These are phyloP conservation scores for Drosophila santomea DNA, from an alignment of 1,140 invertebrate genomes.

Conservation along the genomic window DNA sequence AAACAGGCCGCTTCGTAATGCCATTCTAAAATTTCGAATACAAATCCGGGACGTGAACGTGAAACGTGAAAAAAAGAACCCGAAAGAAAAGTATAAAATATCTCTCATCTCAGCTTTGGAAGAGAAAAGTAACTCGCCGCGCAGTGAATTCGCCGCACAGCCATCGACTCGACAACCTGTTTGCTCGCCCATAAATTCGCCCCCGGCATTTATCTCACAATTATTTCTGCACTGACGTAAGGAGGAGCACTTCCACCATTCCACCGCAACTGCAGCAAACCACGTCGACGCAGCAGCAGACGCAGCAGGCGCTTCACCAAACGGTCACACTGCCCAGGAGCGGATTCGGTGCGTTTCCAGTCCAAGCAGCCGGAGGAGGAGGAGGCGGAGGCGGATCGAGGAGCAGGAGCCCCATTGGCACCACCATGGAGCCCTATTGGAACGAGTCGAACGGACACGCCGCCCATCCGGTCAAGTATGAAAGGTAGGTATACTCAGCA, in stretches of 20 bases:
- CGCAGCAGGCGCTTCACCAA: slow-evolving; percentile 13
- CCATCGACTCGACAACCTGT: slow-evolving; percentile 69
- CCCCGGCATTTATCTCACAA: slow-evolving; percentile 54
- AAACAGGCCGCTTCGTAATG: slow-evolving; percentile 56
- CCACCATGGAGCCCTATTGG: slow-evolving; percentile 83
- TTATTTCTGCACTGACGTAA: slow-evolving; percentile 61
- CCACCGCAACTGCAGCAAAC: slow-evolving; percentile 73
- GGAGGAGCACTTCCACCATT: slow-evolving; percentile 71
- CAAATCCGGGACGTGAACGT: slow-evolving; percentile 19
- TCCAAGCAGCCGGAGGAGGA: slow-evolving; percentile 2
- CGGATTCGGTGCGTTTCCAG: slow-evolving; percentile 2
- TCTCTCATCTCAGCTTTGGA: slow-evolving; percentile 36
- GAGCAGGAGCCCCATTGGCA: slow-evolving; percentile 11
- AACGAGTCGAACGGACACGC: slow-evolving; percentile 83
- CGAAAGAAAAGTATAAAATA: slow-evolving; percentile 22
- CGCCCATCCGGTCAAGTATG: slow-evolving; percentile 84
- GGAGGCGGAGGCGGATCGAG: slow-evolving; percentile 29
- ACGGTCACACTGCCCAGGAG: slow-evolving; percentile 32
- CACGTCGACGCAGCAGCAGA: slow-evolving; percentile 59
- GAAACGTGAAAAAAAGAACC: slow-evolving; percentile 6
- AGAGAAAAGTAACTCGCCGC: slow-evolving; percentile 21
- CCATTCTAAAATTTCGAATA: slow-evolving; percentile 58
- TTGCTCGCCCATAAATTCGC: slow-evolving; percentile 65
- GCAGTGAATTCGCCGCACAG: slow-evolving; percentile 56
- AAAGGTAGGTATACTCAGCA: slow-evolving; percentile 78